A percentile compares a stretch with the other conserved stretches of the same genome.
Conservation (phyloP, 1,140 invertebrate genomes). For the Pollicipes pollicipes region DNA sequence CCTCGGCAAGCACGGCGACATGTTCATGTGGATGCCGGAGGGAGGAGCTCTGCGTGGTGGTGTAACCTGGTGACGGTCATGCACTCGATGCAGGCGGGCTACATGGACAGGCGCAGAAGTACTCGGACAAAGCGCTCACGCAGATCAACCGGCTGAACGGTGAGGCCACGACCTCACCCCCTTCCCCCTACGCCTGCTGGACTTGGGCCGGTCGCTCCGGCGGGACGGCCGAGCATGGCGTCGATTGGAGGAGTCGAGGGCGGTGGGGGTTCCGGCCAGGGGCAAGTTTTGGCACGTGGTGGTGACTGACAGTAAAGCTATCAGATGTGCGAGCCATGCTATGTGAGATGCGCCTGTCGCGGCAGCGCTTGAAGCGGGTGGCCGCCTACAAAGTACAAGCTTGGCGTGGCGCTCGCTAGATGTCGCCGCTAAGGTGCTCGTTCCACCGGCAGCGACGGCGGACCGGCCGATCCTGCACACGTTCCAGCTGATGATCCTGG, state of each 20-base stretch:
- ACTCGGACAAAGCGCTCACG: slow-evolving; percentile 88
- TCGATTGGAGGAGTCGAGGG: too few relatives aligned
- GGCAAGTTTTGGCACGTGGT: too few relatives aligned
- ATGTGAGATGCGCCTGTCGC: too few relatives aligned
- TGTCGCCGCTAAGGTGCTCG: slow-evolving; percentile 13
- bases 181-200: too few relatives aligned
- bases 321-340: slow-evolving; percentile 3
- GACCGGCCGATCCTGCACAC: slow-evolving; percentile 69
- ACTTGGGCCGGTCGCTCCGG: too few relatives aligned
- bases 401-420: background rate
- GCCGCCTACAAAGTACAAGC: too few relatives aligned
- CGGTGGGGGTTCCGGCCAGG: too few relatives aligned
- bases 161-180: slow-evolving; percentile 34
- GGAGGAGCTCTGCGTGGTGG: slow-evolving; percentile 88
- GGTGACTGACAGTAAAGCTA: background rate
- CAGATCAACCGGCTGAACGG: slow-evolving; percentile 92
- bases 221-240: too few relatives aligned
- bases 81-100: slow-evolving; percentile 94
- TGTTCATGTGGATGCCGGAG: slow-evolving; percentile 95
- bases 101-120: slow-evolving; percentile 97
- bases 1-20: slow-evolving; percentile 48
- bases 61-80: slow-evolving; percentile 93
- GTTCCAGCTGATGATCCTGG: slow-evolving; percentile 82
- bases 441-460: slow-evolving; percentile 44
- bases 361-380: too few relatives aligned